Base-by-base conservation (phyloP, 2,113 vertebrate genomes). In the Muntiacus reevesi region DNA sequence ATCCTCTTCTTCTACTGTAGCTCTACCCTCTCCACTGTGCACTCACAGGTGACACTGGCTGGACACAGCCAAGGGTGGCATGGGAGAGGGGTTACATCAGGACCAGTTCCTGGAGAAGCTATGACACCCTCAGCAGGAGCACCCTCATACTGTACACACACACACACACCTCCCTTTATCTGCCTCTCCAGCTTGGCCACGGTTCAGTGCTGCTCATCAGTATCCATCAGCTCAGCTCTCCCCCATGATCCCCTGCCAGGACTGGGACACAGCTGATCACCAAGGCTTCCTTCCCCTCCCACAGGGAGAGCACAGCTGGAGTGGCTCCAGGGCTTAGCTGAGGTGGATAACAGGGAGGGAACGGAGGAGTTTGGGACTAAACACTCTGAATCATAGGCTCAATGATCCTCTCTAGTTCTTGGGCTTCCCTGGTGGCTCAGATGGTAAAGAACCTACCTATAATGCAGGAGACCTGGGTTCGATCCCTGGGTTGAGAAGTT, bases 151-250 rank as follows among this genome's bases (percentile, higher is more conserved):
- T 12, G 33, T 25, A 25, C 64, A 60, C 17, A 10, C 50, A 21
- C n/a, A 15, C 67, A 5, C 9, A 11, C 36, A 3, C 45, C 28
- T 81, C 45, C 79, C 28, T 78, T 85, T 78, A 82, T 89, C 96
- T 88, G 64, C 90, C 92, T 76, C 84, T 94, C 43, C 50, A 50
- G 21, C 74, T 76, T 64, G 67, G 90, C 96, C 95, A 96, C 90
- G 87, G 87, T 55, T 95, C 76, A 47, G 52, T n/a, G 78, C 28
- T 40, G 27, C 85, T 96, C 78, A 97, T 97, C 89, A 95, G 93
- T 52, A 43, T 74, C 86, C 79, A 89, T 94, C 89, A 94, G 71
- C 87, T 94, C 94, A 59, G 88, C 57, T 78, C 54, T 52, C 50
- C 81, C 27, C 47, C 47, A 13, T 40, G 0, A 1, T 7, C 17